Evolutionary conservation across 2,888 invertebrate genomes (phyloP).

Genomic region (Dusona sp.): DNA sequence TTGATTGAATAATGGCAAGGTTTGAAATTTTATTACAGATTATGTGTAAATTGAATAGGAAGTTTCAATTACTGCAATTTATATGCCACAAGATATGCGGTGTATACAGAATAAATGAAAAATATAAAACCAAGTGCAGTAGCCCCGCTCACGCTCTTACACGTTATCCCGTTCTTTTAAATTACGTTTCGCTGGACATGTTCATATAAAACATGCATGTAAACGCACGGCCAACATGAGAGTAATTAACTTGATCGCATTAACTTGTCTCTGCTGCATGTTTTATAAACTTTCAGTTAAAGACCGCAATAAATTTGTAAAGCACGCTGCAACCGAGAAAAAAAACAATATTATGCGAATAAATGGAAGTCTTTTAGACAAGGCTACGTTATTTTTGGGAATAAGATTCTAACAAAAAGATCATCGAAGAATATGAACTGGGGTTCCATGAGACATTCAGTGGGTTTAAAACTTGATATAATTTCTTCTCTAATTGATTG

Average conservation of each 20-base stretch:
- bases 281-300: constrained; percentile 18
- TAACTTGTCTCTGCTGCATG: constrained; percentile 41
- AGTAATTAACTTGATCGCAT: constrained; percentile 64
- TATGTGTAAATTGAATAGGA: background rate
- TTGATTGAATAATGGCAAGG: background rate
- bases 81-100: background rate
- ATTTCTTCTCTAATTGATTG: background rate
- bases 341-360: background rate
- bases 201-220: constrained; percentile 15
- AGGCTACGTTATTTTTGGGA: background rate
- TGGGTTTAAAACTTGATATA: background rate
- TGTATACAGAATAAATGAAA: background rate
- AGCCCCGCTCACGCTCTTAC: constrained; percentile 11
- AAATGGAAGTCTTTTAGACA: background rate
- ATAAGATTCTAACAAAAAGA: background rate
- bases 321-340: background rate
- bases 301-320: constrained; percentile 27
- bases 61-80: background rate
- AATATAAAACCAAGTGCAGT: background rate
- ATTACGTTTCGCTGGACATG: constrained; percentile 34
- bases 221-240: constrained; percentile 18
- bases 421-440: background rate
- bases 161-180: constrained; percentile 19
- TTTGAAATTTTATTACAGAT: background rate
- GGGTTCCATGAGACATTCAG: background rate